These are phyloP conservation scores for Euwallacea similis DNA, from an alignment of 1,140 invertebrate species.

Conservation along the genomic window DNA sequence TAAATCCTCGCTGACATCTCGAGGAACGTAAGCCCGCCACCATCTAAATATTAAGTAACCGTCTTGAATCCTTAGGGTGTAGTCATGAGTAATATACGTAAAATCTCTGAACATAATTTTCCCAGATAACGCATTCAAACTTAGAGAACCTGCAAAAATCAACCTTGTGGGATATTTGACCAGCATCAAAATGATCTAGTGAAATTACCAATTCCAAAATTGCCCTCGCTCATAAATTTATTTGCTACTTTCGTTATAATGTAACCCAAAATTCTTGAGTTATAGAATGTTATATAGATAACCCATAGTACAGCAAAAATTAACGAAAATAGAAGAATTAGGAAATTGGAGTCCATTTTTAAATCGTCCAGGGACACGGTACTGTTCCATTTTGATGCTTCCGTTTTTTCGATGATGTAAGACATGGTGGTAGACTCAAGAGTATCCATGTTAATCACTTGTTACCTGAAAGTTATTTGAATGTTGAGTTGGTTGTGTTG, in stretches of 20 bases:
- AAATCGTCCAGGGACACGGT: conserved; percentile 57
- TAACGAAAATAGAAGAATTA: conserved; percentile 76
- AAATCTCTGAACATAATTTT: conserved; percentile 99
- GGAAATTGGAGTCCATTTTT: conserved; percentile 82
- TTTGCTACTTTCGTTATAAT: conserved; percentile 89
- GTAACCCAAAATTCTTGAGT: conserved; percentile 87
- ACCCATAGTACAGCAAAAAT: conserved; percentile 84
- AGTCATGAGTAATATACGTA: conserved; percentile 93
- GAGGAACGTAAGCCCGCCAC: conserved; percentile 94
- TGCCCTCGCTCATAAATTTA: conserved; percentile 79
- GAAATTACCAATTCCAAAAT: conserved; percentile 83
- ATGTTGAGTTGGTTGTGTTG: too few relatives aligned
- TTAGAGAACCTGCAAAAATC: conserved; percentile 77
- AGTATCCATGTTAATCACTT: background rate
- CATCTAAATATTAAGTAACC: conserved; percentile 96
- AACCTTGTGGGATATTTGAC: background rate
- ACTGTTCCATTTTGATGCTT: conserved; percentile 43
- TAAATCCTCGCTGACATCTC: conserved; percentile 90
- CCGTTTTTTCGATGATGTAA: conserved; percentile 34
- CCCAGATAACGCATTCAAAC: conserved; percentile 90
- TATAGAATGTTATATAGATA: conserved; percentile 94
- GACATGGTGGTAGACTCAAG: conserved; percentile 24
- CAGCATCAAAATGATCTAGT: background rate
- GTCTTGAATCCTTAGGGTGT: conserved; percentile 90
- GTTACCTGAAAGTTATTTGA: too few relatives aligned